phyloP scores from a whole-genome alignment of 1,140 invertebrate species.

The Trachelipus rathkii region DNA sequence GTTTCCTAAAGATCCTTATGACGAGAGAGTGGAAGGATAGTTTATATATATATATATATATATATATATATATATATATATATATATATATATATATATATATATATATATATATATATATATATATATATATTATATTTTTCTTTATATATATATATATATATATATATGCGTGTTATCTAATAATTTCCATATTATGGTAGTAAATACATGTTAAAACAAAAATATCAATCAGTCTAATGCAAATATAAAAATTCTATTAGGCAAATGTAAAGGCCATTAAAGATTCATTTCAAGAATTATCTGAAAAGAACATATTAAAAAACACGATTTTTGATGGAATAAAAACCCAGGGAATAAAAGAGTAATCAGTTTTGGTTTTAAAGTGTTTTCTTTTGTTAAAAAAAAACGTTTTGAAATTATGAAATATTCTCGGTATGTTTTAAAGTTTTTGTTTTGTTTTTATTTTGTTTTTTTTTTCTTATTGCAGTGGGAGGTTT shows the following conservation, averaged over 20 bases:
- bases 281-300: too few species aligned
- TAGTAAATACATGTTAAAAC: background rate
- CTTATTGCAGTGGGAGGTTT: too few species aligned
- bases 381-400: too few species aligned
- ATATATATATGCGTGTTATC: slow-evolving; percentile 18
- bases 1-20: too few species aligned
- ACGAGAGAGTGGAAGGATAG: background rate
- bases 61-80: slow-evolving; percentile 18
- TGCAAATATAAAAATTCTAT: background rate
- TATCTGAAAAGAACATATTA: too few species aligned
- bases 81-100: slow-evolving; percentile 21
- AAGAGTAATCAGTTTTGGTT: too few species aligned
- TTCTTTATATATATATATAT: slow-evolving; percentile 19
- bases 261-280: background rate
- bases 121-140: slow-evolving; percentile 16
- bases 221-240: background rate
- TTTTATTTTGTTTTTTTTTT: too few species aligned
- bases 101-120: slow-evolving; percentile 17
- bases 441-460: too few species aligned
- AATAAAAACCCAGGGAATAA: too few species aligned
- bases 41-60: slow-evolving; percentile 18
- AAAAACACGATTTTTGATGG: too few species aligned
- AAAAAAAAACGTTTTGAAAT: too few species aligned
- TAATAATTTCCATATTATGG: background rate
- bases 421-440: too few species aligned